A percentile compares a stretch with the other conserved stretches of the same genome.
Evolutionary conservation across 2,113 vertebrate genomes (phyloP).

Genomic region (Phalacrocorax pelagicus): DNA sequence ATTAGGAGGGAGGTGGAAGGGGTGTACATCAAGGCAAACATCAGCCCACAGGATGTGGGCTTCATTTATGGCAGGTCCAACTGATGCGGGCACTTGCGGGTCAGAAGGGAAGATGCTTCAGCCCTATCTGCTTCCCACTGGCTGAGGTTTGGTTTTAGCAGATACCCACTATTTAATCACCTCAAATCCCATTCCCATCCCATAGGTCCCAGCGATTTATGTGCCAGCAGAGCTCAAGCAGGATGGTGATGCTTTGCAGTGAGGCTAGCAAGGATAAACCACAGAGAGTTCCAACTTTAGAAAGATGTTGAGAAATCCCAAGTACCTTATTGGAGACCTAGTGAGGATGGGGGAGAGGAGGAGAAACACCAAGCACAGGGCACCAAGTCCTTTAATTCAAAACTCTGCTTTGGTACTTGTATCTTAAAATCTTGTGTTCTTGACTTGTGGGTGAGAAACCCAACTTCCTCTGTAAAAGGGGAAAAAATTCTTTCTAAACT

Average conservation of each 20-base stretch:
- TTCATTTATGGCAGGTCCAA: neutral
- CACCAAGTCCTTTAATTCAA: neutral
- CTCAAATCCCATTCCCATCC: neutral
- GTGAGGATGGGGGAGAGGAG: neutral
- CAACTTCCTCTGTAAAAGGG: neutral
- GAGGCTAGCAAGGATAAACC: neutral
- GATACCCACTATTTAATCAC: neutral
- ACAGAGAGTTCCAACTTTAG: neutral
- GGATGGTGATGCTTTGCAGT: neutral
- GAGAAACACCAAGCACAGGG: neutral
- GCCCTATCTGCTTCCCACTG: neutral
- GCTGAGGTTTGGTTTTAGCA: neutral
- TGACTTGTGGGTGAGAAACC: neutral
- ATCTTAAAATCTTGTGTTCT: neutral
- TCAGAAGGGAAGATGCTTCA: neutral
- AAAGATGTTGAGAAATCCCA: neutral
- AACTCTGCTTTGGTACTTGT: neutral
- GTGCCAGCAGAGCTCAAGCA: neutral
- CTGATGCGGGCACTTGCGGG: accelerated
- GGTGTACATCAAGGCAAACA: accelerated
- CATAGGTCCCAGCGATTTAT: accelerated
- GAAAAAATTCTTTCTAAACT: neutral
- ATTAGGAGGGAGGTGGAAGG: neutral
- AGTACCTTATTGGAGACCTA: neutral
- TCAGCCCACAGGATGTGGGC: neutral